Evolutionary conservation across 1,140 invertebrate species (phyloP), one percentile per base, ranked within the genome.

Genomic region (Drosophila watanabei): DNA sequence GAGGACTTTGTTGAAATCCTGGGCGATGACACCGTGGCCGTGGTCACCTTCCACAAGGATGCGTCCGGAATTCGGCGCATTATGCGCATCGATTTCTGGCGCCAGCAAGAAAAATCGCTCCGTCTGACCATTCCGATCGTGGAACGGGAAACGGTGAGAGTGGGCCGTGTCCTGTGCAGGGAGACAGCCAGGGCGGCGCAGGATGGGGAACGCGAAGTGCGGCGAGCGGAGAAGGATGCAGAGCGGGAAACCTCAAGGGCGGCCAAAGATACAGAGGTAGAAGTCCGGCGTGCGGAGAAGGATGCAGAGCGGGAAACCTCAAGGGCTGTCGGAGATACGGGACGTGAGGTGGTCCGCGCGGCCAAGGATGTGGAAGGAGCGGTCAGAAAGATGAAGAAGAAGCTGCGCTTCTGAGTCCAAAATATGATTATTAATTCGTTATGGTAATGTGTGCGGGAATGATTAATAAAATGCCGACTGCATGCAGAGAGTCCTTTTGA

Each of bases 391-490:
- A 7, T 72, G 14, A 33, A 13, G 30, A 69, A 66, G 64, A 71
- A 72, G 66, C 39, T 70, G 32, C 52, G 52, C 30, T 52, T 78
- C 18, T 70, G 41, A 41, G 32, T 3, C 39, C 39, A 49, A 69
- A 69, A 61, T 41, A 37, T 43, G 41, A 68, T 78, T 61, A 78
- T 56, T 77, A 77, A 69, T 78, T 61, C 20, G 49, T 51, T 73
- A 73, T 78, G 62, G 28, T 60, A 69, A 78, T 78, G 48, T 33
- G 49, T 78, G 65, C 76, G 41, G 43, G 32, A 66, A 78, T 79
- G 51, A 78, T 78, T 78, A 78, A 78, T 78, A 78, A 61, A 62
- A 69, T 51, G 49, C 43, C 52, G 75, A 71, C 75, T 79, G 66
- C 76, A 71, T 71, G 76, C 66, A 52, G 46, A 72, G 58, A 68